A percentile compares a stretch with the other conserved stretches of the same genome.
phyloP scores from a whole-genome alignment of 2,113 vertebrate species.

The Recurvirostra avosetta region DNA sequence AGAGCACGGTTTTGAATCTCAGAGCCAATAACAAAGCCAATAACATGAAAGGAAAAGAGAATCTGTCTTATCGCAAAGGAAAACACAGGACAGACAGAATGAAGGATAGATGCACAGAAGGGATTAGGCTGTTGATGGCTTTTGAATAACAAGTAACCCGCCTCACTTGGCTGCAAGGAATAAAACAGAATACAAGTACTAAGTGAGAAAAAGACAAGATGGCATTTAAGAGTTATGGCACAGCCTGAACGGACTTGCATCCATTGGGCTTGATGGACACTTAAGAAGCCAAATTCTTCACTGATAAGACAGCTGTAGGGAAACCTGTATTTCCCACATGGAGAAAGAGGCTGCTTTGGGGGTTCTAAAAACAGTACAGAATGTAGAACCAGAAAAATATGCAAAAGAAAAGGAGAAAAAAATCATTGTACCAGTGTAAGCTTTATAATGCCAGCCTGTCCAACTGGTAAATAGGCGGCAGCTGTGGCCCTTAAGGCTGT shows the following conservation, averaged over 20 bases:
- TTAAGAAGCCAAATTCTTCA: background rate
- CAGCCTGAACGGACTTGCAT: background rate
- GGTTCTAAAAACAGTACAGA: background rate
- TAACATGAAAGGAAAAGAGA: rapidly evolving
- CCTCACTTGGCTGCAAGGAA: background rate
- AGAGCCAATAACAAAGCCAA: background rate
- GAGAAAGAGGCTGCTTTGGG: background rate
- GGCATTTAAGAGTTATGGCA: background rate
- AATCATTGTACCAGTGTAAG: too few relatives aligned
- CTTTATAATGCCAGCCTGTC: background rate
- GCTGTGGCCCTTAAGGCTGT: background rate
- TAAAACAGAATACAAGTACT: background rate
- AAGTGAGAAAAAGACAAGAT: background rate
- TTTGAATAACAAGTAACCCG: background rate
- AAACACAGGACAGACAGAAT: background rate
- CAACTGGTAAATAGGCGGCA: background rate
- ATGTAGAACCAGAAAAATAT: background rate
- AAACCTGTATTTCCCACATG: background rate
- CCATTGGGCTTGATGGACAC: background rate
- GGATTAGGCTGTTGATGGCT: background rate
- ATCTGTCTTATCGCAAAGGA: background rate
- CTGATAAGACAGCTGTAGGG: background rate
- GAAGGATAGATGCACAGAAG: background rate
- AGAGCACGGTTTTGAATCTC: background rate
- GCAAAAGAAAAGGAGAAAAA: background rate